These are phyloP conservation scores for Stenotaenia linearis DNA, from an alignment of 2,888 invertebrate genomes.

Conservation along the genomic window DNA sequence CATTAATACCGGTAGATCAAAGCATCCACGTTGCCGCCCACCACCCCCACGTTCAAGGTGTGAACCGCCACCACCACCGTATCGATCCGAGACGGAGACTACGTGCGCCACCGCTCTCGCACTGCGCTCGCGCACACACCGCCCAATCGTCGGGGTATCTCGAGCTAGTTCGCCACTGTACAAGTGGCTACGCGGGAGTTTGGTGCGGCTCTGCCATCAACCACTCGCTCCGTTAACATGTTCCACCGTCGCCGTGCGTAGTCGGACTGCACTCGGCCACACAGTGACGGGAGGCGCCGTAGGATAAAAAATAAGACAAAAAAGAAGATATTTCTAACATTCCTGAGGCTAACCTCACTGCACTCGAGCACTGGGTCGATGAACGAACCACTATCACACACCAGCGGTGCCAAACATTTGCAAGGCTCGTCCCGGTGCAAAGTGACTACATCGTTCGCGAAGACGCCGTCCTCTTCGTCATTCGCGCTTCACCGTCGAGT, in stretches of 20 bases:
- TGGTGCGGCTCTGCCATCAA: background rate
- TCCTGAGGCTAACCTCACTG: slow-evolving; percentile 2
- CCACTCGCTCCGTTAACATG: background rate
- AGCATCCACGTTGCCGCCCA: background rate
- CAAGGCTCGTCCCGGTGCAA: background rate
- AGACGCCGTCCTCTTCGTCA: background rate
- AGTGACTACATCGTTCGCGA: background rate
- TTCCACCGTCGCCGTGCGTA: background rate
- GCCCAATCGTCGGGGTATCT: background rate
- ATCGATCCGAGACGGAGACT: background rate
- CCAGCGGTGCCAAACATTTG: background rate
- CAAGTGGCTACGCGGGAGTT: slow-evolving; percentile 9
- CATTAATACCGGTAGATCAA: background rate
- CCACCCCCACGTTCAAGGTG: background rate
- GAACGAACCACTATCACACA: background rate
- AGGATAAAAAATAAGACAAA: background rate
- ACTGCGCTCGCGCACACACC: background rate
- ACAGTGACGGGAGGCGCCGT: too few relatives aligned
- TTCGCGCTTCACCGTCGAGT: background rate
- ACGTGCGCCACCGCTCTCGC: background rate
- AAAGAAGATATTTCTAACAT: background rate
- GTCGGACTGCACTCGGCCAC: too few relatives aligned
- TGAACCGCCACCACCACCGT: background rate
- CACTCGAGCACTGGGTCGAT: background rate
- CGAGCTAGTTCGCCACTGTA: slow-evolving; percentile 2